Conservation (phyloP, 2,888 invertebrate species). For the Caenorhabditis macrosperma region DNA sequence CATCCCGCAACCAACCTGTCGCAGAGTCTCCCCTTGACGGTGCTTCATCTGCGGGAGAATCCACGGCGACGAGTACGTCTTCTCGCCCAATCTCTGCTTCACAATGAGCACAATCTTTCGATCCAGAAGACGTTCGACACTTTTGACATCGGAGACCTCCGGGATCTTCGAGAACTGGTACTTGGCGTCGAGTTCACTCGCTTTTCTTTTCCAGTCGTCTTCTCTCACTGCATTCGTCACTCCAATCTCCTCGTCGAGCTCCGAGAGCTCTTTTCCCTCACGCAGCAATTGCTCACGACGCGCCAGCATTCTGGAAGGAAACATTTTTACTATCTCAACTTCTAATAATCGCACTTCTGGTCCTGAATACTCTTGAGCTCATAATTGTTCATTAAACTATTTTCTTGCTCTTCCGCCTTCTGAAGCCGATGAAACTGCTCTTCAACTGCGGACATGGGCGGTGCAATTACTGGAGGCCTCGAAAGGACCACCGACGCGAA, state of each 20-base stretch:
- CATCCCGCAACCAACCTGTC: conserved; percentile 64
- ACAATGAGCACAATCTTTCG: conserved; percentile 74
- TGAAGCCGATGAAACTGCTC: conserved; percentile 59
- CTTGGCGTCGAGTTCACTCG: conserved; percentile 46
- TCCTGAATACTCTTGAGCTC: conserved; percentile 76
- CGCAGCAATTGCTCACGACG: conserved; percentile 68
- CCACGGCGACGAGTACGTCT: conserved; percentile 71
- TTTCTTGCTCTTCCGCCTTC: conserved; percentile 66
- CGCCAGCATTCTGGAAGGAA: conserved; percentile 70
- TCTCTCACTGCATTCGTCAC: conserved; percentile 71
- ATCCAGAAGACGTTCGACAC: conserved; percentile 65
- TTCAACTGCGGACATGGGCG: conserved; percentile 73
- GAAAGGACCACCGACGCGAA: conserved; percentile 72
- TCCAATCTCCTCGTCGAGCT: conserved; percentile 77
- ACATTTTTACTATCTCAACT: not conserved
- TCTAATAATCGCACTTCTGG: conserved; percentile 57
- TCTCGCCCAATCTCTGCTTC: conserved; percentile 66
- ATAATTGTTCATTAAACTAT: conserved; percentile 73
- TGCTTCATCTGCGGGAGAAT: conserved; percentile 74
- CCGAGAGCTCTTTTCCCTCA: conserved; percentile 77
- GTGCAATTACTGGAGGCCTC: conserved; percentile 73
- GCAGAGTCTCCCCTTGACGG: conserved; percentile 70
- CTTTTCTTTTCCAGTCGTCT: conserved; percentile 73
- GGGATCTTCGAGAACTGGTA: conserved; percentile 18
- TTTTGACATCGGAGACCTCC: conserved; percentile 46